Evolutionary conservation across 2,888 invertebrate species (phyloP), one percentile per base, ranked within the genome.

Genomic region (Drosophila macrospina): DNA sequence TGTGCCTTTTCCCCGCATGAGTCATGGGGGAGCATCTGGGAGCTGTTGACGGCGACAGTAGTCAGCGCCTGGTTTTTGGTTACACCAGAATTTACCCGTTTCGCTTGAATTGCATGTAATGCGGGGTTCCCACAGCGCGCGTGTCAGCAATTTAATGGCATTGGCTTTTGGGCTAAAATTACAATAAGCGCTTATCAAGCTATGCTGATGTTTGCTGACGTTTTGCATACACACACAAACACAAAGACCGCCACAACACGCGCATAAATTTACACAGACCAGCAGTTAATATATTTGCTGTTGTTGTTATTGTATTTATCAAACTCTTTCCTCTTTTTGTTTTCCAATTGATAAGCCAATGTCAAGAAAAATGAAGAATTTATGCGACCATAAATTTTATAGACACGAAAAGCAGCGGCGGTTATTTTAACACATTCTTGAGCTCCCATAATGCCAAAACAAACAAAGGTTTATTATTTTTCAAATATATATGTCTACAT

Each of bases 351-450:
- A 83, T 83, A 87, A 88, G 83, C 77, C 65, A 74, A 71, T 71
- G 88, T 78, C 85, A 81, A 68, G 81, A 63, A 45, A 51, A 59
- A 62, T 54, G 54, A 59, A 48, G 56, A 42, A 72, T 88, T 83
- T 82, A 88, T 82, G 62, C 50, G 68, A 47, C 67, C 72, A 78
- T 83, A 83, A 83, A 83, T 83, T 86, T 80, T 69, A 80, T 83
- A 65, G 64, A 60, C 83, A 76, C 86, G 39, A 50, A 63, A 65
- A 66, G 37, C 20, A 20, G 60, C 59, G 50, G 64, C 63, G 62
- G 47, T 42, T 34, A 61, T 70, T 82, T 82, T 71, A 85, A 79
- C 88, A 87, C 86, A 80, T 78, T 75, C 65, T 71, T 66, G 59
- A 80, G 69, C 72, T 50, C 54, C 63, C 69, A 60, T 74, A 75